Base-by-base conservation (phyloP, 2,113 vertebrate genomes). In the Ochotona curzoniae region DNA sequence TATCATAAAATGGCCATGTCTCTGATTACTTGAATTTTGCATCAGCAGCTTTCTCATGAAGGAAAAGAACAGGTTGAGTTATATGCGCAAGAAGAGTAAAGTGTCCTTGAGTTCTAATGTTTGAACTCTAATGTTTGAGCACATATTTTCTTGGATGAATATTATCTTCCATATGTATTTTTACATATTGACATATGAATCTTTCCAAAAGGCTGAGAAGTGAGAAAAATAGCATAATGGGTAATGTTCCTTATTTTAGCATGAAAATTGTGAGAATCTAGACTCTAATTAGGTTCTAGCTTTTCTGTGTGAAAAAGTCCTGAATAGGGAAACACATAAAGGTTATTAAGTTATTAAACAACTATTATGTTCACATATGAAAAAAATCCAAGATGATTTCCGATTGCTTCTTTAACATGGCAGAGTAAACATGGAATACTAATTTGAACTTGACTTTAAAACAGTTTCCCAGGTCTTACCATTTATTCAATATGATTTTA, bases 261-360 rank as follows among this genome's bases (percentile, higher is more conserved):
- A 81, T 83, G n/a, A 7, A 93, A 91, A 86, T 91, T 66, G 88
- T 67, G 38, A 57, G 9, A 93, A 78, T 67, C 5, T 51, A 44
- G 38, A 44, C 38, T 44, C 38, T 44, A 44, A 44, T 44, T 44
- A 44, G 6, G 38, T 44, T 44, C 4, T 44, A 4, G 8, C 2
- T 91, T 82, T 73, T 57, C 14, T 38, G 28, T 13, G 21, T 94
- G 64, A 60, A 81, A 38, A 71, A 91, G 64, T 93, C 12, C 63
- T 67, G 35, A 57, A 57, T 57, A 18, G 54, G 54, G 54, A 57
- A 57, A 57, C 18, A 57, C 54, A 57, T 74, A 14, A 30, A 73
- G 4, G 7, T 74, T 91, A 78, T 20, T 30, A 57, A 28, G n/a
- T 0, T 71, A 38, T 79, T 91, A 79, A 91, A 78, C 78, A 76